phyloP scores from a whole-genome alignment of 2,888 invertebrate genomes.

The Ptychoptera albimana region DNA sequence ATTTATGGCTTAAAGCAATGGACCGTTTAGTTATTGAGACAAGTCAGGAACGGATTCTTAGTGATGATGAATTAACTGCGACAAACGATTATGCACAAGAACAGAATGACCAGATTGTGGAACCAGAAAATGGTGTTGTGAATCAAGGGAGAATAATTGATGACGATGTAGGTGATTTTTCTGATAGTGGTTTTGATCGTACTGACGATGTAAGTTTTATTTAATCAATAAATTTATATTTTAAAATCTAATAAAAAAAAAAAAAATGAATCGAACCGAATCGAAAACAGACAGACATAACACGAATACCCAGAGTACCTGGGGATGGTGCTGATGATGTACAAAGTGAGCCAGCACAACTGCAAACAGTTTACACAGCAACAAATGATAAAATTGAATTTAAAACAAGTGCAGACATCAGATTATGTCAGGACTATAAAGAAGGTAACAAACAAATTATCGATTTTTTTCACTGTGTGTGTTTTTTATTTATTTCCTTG shows the following conservation, averaged over 20 bases:
- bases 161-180: slow-evolving; percentile 12
- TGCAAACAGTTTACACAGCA: neutral
- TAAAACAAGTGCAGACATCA: neutral
- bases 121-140: no score
- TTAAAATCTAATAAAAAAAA: neutral
- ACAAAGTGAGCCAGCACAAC: slow-evolving; percentile 16
- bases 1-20: no score
- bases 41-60: no score
- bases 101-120: no score
- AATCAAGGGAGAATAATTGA: neutral
- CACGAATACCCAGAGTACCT: slow-evolving; percentile 26
- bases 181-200: slow-evolving; percentile 13
- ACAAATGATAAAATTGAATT: neutral
- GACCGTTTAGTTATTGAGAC: no score
- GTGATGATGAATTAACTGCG: no score
- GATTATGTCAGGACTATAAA: neutral
- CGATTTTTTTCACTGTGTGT: no score
- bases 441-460: neutral
- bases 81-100: no score
- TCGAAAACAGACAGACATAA: slow-evolving; percentile 20
- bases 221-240: slow-evolving; percentile 1
- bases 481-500: no score
- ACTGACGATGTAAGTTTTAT: slow-evolving; percentile 16
- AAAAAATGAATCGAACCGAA: no score
- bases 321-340: slow-evolving; percentile 21